Base-by-base conservation (phyloP, 2,797 vertebrate species). In the Pygocentrus nattereri region DNA sequence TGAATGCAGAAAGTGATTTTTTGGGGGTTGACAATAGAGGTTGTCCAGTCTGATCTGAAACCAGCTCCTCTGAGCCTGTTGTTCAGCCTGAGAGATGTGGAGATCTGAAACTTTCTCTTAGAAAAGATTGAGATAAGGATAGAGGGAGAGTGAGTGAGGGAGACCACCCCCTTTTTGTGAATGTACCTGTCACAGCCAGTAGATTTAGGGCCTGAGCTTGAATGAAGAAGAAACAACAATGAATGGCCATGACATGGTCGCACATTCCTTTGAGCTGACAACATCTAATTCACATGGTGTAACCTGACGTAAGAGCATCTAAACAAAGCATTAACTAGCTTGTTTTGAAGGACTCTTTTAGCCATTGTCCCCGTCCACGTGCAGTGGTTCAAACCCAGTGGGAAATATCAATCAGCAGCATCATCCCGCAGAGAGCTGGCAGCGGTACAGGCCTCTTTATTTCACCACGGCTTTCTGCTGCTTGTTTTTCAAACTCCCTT, bases 181-280 rank as follows among this genome's bases (percentile, higher is more conserved):
- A 85, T 82, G 79, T 86, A 86, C 59, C 81, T 81, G 85, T 85
- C 86, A 83, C 72, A 78, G 80, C 79, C 58, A 64, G 73, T 75
- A 82, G 82, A 86, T 89, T 88, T 85, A 85, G 52, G 74, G 67
- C 52, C 70, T 38, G 76, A 47, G 68, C 82, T 74, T 80, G 83
- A 87, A 88, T 82, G 81, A 87, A 78, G 64, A 83, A 23, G 49
- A 71, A 68, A 76, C 67, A 49, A 34, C 59, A 61, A 79, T 85
- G 85, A 88, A 88, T 87, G 84, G 82, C 73, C 52, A 68, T 62
- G 70, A 74, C 82, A 80, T 82, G 81, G 83, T 84, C 23, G 44
- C 76, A 84, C 87, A 88, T 90, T 90, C 85, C 87, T 83, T 80
- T 82, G 44, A 58, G 79, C 81, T 90, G 87, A 90, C 84, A 74